phyloP scores from a whole-genome alignment of 2,797 vertebrate genomes.

The Alfaro cultratus region DNA sequence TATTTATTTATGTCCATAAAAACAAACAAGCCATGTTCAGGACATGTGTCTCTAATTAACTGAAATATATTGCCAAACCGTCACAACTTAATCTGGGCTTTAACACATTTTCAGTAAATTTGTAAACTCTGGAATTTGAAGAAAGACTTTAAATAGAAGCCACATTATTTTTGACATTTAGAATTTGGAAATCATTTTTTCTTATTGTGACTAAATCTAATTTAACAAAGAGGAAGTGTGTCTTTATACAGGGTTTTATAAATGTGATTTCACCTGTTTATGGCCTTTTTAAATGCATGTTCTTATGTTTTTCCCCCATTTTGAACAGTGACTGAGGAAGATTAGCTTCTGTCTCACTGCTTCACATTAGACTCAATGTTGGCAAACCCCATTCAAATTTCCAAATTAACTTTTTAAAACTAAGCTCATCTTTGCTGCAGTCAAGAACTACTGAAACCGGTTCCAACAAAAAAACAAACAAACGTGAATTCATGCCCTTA shows the following conservation, averaged over 20 bases:
- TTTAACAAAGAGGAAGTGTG: not conserved
- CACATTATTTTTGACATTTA: not conserved
- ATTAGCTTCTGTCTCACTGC: not conserved
- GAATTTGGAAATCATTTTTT: not conserved
- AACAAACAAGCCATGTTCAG: not conserved
- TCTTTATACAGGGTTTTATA: not conserved
- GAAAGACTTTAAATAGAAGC: not conserved
- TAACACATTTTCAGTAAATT: not conserved
- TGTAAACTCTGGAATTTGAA: not conserved
- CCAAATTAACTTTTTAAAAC: not conserved
- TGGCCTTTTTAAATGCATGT: not conserved
- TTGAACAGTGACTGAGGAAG: not conserved
- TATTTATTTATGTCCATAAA: not conserved
- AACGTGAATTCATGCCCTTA: not conserved
- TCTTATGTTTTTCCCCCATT: not conserved
- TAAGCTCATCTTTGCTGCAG: not conserved
- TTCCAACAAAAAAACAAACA: not conserved
- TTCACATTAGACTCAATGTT: not conserved
- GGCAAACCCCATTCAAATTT: not conserved
- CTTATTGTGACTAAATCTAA: not conserved
- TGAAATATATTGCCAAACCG: not conserved
- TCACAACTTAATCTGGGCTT: not conserved
- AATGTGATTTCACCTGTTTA: not conserved
- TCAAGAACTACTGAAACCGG: not conserved
- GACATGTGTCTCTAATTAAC: not conserved